phyloP scores from a whole-genome alignment of 2,888 invertebrate species.

The Dorcus parallelipipedus region DNA sequence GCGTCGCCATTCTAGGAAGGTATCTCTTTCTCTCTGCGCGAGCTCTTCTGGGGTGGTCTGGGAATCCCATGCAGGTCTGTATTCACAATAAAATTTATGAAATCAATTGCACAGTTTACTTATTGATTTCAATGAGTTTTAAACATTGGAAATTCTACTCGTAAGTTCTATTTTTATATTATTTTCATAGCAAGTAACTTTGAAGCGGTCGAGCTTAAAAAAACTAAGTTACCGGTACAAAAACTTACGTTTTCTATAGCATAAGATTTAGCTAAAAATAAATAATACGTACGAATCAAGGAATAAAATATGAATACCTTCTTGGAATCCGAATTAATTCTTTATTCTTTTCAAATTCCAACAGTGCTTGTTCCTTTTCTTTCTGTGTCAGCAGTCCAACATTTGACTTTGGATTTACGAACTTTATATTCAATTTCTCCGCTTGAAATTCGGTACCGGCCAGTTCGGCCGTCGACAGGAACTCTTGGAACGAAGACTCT shows the following conservation, averaged over 20 bases:
- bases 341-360: slow-evolving; percentile 58
- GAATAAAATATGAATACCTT: too few species aligned
- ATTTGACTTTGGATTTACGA: slow-evolving; percentile 62
- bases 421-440: slow-evolving; percentile 81
- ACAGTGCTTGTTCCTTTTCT: slow-evolving; percentile 54
- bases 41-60: slow-evolving; percentile 78
- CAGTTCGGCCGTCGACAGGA: slow-evolving; percentile 89
- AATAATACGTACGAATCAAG: slow-evolving; percentile 1
- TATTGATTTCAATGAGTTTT: neutral
- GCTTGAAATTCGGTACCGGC: slow-evolving; percentile 92
- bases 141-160: too few species aligned
- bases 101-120: slow-evolving; percentile 3
- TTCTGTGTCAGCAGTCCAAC: slow-evolving; percentile 60
- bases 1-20: slow-evolving; percentile 89
- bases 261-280: neutral
- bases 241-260: neutral
- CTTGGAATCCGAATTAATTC: slow-evolving; percentile 77
- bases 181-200: too few species aligned
- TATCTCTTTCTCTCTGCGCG: slow-evolving; percentile 71
- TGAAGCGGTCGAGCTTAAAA: too few species aligned
- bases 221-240: too few species aligned
- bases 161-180: too few species aligned
- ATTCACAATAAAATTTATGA: slow-evolving; percentile 16
- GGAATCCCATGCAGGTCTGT: slow-evolving; percentile 75
- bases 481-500: slow-evolving; percentile 94